A percentile compares a stretch with the other conserved stretches of the same genome.
Evolutionary conservation across 1,140 invertebrate genomes (phyloP).

Genomic region (Musca vetustissima): DNA sequence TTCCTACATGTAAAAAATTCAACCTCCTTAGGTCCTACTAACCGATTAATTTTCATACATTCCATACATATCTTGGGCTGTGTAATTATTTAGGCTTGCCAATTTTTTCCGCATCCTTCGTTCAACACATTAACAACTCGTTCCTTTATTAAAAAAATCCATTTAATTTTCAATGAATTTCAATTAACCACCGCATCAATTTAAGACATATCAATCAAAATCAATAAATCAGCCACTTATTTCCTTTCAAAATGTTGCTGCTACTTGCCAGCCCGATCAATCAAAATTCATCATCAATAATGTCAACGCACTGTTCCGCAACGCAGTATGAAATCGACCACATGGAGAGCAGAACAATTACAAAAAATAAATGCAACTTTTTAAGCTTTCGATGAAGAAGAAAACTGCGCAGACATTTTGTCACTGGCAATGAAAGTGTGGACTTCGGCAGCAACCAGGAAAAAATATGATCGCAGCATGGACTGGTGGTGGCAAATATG

Average conservation of each 20-base stretch:
- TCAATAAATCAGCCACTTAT: not conserved
- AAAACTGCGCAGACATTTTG: not conserved
- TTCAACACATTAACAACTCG: no score
- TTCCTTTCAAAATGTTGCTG: not conserved
- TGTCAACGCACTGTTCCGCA: no score
- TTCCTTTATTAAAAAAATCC: no score
- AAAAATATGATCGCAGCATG: not conserved
- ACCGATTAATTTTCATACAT: no score
- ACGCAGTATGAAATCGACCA: no score
- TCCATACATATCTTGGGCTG: no score
- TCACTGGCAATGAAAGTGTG: not conserved
- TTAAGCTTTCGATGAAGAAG: not conserved
- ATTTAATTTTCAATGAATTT: not conserved
- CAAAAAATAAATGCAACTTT: no score
- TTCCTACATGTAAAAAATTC: no score
- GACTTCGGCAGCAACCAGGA: not conserved
- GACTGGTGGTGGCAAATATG: not conserved
- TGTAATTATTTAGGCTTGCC: no score
- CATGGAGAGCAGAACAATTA: no score
- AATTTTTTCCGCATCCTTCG: no score
- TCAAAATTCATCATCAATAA: not conserved
- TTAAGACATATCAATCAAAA: slow-evolving; percentile 7
- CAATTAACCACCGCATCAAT: not conserved
- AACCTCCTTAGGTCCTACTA: no score
- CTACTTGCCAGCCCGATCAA: not conserved